These are phyloP conservation scores for Brassicogethes aeneus DNA, from an alignment of 2,888 invertebrate genomes.

Conservation along the genomic window DNA sequence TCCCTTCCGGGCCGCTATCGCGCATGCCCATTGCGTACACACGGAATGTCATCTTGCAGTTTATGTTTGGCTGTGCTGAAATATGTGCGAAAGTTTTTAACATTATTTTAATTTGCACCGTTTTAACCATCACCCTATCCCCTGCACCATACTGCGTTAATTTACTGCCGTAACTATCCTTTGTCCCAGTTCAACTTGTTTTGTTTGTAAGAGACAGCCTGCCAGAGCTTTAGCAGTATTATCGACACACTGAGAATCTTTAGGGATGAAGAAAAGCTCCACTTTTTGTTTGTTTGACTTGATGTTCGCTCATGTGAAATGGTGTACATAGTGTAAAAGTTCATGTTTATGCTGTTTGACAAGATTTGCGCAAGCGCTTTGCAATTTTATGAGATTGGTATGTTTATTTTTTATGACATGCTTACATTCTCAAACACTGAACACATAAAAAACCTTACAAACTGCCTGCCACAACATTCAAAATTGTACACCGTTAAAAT, in stretches of 20 bases:
- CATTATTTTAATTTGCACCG: constrained; percentile 8
- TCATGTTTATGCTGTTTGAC: constrained; percentile 17
- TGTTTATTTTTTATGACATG: constrained; percentile 17
- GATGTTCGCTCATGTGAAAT: no score
- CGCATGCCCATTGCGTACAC: constrained; percentile 26
- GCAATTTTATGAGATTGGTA: constrained; percentile 33
- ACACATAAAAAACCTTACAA: no score
- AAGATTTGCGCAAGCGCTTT: constrained; percentile 31
- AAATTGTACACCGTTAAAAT: no score
- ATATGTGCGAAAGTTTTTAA: constrained; percentile 22
- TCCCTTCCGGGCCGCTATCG: constrained; percentile 28
- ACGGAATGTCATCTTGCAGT: constrained; percentile 34
- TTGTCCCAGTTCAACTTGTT: no score
- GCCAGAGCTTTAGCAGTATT: no score
- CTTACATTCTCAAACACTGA: background rate
- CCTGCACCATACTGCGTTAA: no score
- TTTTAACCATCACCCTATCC: constrained; percentile 4
- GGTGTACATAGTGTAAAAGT: no score
- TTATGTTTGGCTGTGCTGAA: constrained; percentile 29
- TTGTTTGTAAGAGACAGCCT: no score
- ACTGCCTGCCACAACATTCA: no score
- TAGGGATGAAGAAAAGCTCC: no score
- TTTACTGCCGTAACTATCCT: no score
- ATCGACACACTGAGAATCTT: no score
- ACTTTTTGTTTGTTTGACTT: constrained; percentile 1